Evolutionary conservation across 2,113 vertebrate species (phyloP), one percentile per base, ranked within the genome.

Genomic region (Cynoglossus semilaevis): DNA sequence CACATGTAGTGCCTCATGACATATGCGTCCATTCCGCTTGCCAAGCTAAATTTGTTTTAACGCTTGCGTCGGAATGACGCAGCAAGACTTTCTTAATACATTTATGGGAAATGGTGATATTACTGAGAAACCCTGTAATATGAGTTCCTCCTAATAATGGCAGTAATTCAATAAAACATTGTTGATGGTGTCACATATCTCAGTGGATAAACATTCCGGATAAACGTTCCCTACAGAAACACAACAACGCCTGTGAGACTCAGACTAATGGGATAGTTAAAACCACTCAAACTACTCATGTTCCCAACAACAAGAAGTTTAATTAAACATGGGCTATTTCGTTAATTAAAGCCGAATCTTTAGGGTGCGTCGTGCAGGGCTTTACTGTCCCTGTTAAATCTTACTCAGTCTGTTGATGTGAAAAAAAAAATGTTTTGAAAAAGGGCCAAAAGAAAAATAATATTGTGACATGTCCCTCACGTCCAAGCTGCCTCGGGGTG

Each of bases 261-360:
- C 14, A 9, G 9, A 51, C 43, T 54, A 64, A 65, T 77, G 44
- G 67, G 60, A 77, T 18, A 47, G 51, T 49, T 52, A 19, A 54
- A 37, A 15, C 22, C 18, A 18, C 48, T 61, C 47, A 22, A 4
- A 58, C 8, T 5, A 7, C 43, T 14, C 37, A 18, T 53, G 37
- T 37, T 56, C 53, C 22, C 62, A 82, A 63, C 7, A 43, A 13
- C 42, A 43, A n/a, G 15, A 15, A 13, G 15, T 7, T 3, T 43
- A 13, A n/a, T n/a, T 15, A 15, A 43, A 43, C 15, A 43, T 12
- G 43, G 73, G 70, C 46, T 73, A 83, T 72, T 73, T 48, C 65
- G 56, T 48, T 74, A 72, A 82, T 80, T 67, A 83, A 67, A 79
- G 65, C 29, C 53, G 63, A 72, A 63, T 64, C 74, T 76, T 53